phyloP scores from a whole-genome alignment of 2,888 invertebrate species.

The Conchocele bisecta region DNA sequence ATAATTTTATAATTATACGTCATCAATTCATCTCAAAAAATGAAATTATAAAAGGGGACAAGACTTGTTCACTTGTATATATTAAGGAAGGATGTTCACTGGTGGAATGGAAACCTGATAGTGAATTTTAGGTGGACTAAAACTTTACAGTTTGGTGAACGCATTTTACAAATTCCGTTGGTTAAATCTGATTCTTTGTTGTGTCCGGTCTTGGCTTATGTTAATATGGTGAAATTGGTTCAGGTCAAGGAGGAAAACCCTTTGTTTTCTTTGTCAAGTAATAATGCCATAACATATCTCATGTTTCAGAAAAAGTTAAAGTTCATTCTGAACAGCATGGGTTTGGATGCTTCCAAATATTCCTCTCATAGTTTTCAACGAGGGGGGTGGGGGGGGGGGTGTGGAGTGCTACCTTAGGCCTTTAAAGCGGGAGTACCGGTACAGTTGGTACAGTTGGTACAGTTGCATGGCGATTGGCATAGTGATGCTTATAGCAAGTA shows the following conservation, averaged over 20 bases:
- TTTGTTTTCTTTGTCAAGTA: no score
- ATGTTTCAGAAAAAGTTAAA: conserved; percentile 9
- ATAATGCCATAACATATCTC: background rate
- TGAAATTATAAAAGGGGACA: no score
- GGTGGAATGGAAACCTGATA: background rate
- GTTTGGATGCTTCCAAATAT: background rate
- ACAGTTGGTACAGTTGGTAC: conserved; percentile 16
- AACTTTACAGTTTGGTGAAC: conserved; percentile 28
- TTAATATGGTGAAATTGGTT: background rate
- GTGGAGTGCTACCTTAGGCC: background rate
- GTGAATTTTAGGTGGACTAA: conserved; percentile 31
- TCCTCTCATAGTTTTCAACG: conserved; percentile 13
- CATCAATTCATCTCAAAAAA: no score
- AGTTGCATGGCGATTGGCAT: conserved; percentile 18
- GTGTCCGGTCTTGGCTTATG: conserved; percentile 26
- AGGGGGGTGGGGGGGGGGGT: no score
- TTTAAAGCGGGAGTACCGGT: background rate
- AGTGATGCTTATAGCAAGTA: conserved; percentile 6
- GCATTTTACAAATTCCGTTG: conserved; percentile 17
- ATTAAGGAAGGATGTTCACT: background rate
- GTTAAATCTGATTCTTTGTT: conserved; percentile 3
- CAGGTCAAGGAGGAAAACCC: no score
- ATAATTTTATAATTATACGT: no score
- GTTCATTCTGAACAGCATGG: background rate
- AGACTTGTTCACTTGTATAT: no score